These are phyloP conservation scores for Actias luna DNA, from an alignment of 2,888 invertebrate genomes.

Conservation along the genomic window DNA sequence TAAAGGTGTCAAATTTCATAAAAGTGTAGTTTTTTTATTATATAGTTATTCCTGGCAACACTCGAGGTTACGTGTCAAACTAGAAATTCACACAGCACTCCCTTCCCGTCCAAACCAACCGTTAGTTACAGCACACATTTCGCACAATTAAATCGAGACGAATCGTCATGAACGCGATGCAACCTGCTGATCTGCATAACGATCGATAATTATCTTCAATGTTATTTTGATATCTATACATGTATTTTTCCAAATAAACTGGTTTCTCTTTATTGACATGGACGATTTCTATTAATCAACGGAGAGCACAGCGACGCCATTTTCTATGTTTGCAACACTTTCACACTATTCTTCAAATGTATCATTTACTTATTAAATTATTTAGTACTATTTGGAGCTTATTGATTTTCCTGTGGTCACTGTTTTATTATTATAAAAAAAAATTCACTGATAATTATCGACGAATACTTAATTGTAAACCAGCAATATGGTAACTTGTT, in stretches of 20 bases:
- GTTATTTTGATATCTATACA: neutral
- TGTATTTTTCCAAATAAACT: neutral
- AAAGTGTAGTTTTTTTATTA: neutral
- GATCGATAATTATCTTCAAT: conserved; percentile 14
- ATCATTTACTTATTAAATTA: too few species aligned
- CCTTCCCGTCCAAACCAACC: conserved; percentile 20
- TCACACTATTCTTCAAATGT: too few species aligned
- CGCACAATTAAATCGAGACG: conserved; percentile 41
- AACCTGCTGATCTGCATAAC: conserved; percentile 11
- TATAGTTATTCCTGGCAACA: neutral
- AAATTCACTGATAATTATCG: too few species aligned
- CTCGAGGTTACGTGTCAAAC: neutral
- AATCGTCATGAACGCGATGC: conserved; percentile 35
- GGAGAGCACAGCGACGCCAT: too few species aligned
- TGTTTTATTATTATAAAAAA: too few species aligned
- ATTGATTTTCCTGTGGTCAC: too few species aligned
- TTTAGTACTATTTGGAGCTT: too few species aligned
- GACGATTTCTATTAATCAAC: neutral
- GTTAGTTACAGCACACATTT: conserved; percentile 45
- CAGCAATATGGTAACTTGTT: too few species aligned
- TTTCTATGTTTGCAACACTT: too few species aligned
- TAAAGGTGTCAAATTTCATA: too few species aligned
- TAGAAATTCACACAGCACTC: conserved; percentile 8
- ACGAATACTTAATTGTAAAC: too few species aligned
- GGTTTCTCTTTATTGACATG: neutral